Percentiles rank a stretch among this genome's conserved stretches.
Conservation (phyloP, 2,113 vertebrate species). For the Corydoras sp. region DNA sequence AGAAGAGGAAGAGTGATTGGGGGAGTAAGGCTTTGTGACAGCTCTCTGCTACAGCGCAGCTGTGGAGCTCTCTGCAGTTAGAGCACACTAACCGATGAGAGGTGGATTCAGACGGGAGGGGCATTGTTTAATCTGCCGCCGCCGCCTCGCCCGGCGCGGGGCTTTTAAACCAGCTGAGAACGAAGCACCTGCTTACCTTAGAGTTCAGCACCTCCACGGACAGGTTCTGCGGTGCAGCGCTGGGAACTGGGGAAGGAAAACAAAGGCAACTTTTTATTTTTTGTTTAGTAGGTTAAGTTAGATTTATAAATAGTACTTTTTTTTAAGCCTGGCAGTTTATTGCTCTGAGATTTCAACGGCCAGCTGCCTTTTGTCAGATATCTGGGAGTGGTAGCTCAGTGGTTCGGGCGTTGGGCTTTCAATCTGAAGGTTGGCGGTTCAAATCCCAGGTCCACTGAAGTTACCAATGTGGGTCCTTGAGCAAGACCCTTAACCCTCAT, state of each 20-base stretch:
- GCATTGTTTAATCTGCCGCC: not conserved
- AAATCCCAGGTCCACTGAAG: too few relatives aligned
- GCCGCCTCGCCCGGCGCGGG: not conserved
- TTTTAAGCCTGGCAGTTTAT: not conserved
- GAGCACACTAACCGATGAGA: slow-evolving; percentile 40
- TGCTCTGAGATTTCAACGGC: not conserved
- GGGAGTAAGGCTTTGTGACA: slow-evolving; percentile 57
- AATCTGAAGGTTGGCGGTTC: too few relatives aligned
- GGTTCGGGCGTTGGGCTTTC: too few relatives aligned
- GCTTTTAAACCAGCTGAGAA: not conserved
- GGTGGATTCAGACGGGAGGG: not conserved
- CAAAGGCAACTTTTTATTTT: slow-evolving; percentile 2
- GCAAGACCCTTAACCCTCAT: too few relatives aligned
- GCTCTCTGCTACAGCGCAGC: slow-evolving; percentile 46
- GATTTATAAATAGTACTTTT: not conserved
- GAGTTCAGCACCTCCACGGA: slow-evolving; percentile 93
- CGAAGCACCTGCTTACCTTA: slow-evolving; percentile 74
- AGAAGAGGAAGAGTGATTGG: slow-evolving; percentile 39
- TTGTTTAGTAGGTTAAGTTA: not conserved
- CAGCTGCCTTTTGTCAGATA: too few relatives aligned
- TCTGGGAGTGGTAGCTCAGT: too few relatives aligned
- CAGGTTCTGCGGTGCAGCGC: slow-evolving; percentile 88
- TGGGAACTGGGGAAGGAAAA: slow-evolving; percentile 72
- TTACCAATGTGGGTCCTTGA: too few relatives aligned
- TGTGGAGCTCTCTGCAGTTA: slow-evolving; percentile 54